Evolutionary conservation across 1,140 invertebrate species (phyloP), one percentile per base, ranked within the genome.

Genomic region (Brachionus angularis): DNA sequence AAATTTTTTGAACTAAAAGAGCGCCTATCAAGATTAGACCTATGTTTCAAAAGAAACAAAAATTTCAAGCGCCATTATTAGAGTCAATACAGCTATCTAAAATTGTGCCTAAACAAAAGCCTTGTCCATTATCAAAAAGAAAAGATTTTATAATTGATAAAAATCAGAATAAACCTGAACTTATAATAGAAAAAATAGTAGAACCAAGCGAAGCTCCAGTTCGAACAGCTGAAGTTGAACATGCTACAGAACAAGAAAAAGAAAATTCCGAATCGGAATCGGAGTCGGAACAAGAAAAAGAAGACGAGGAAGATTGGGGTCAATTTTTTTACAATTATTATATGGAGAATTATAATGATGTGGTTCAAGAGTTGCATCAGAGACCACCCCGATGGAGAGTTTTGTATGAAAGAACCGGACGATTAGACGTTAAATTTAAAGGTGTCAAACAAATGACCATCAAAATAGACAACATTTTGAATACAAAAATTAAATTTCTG

Each of bases 321-420:
- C 14, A 58, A 58, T 39, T 58, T 10, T 58, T 31, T 36, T 58
- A 58, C 31, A 44, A 67, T 12, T 67, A 67, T 23, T 67, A 47
- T 23, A 47, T 47, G 42, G 31, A 67, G 1, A 67, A 47, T 33
- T 67, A 47, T 31, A 36, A 14, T 14, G 42, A 67, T 21, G n/a
- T 67, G 8, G 29, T 67, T 3, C 4, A 67, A 12, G 62, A 67
- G 36, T 25, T 67, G 10, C 47, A 67, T 18, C 18, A 18, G 12
- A 67, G 47, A 33, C 62, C 62, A 23, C 47, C 62, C 29, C 46
- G 47, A 31, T 67, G 62, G 62, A 39, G 62, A 21, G 16, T 67
- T 31, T 25, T 67, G 0, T 67, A 67, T 27, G 62, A 67, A 67
- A 29, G 42, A 25, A 67, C 62, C 3, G 62, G 62, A 2, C 16